A percentile compares a stretch with the other conserved stretches of the same genome.
Evolutionary conservation across 2,797 vertebrate species (phyloP).

Genomic region (Pseudopleuronectes americanus): DNA sequence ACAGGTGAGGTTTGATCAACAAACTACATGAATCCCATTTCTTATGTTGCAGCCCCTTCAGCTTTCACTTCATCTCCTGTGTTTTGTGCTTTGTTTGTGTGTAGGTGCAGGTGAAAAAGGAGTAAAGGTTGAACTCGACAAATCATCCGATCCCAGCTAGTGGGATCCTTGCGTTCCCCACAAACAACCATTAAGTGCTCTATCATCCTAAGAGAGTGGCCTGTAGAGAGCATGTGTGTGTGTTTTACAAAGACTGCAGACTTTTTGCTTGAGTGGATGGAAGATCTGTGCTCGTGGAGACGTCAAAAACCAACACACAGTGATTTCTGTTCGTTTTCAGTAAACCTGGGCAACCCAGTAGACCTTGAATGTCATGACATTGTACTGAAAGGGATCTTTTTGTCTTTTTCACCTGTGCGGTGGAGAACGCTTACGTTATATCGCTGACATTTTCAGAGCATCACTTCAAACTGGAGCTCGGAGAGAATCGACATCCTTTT

Average conservation of each 20-base stretch:
- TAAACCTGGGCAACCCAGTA: conserved; percentile 75
- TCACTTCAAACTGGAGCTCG: conserved; percentile 52
- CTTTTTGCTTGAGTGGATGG: conserved; percentile 37
- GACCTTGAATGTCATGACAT: conserved; percentile 86
- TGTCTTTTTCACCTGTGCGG: conserved; percentile 51
- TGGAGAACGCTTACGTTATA: conserved; percentile 75
- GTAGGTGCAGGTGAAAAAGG: conserved; percentile 88
- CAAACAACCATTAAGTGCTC: conserved; percentile 84
- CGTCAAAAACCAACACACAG: conserved; percentile 18
- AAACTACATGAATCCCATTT: background rate
- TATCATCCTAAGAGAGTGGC: conserved; percentile 80
- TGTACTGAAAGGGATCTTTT: conserved; percentile 82
- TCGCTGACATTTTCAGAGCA: conserved; percentile 68
- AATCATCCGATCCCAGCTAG: conserved; percentile 89
- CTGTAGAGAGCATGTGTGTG: conserved; percentile 62
- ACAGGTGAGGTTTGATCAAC: conserved; percentile 84
- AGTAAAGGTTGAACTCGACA: conserved; percentile 93
- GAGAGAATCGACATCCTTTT: conserved; percentile 48
- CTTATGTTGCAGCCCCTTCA: background rate
- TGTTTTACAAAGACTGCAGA: conserved; percentile 51
- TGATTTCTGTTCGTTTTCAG: conserved; percentile 66
- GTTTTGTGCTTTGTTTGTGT: conserved; percentile 30
- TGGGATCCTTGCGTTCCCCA: conserved; percentile 79
- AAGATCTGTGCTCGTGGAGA: conserved; percentile 35
- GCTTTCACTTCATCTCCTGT: conserved; percentile 5